These are phyloP conservation scores for Drosophila yakuba DNA, from an alignment of 1,140 invertebrate species.

Conservation along the genomic window DNA sequence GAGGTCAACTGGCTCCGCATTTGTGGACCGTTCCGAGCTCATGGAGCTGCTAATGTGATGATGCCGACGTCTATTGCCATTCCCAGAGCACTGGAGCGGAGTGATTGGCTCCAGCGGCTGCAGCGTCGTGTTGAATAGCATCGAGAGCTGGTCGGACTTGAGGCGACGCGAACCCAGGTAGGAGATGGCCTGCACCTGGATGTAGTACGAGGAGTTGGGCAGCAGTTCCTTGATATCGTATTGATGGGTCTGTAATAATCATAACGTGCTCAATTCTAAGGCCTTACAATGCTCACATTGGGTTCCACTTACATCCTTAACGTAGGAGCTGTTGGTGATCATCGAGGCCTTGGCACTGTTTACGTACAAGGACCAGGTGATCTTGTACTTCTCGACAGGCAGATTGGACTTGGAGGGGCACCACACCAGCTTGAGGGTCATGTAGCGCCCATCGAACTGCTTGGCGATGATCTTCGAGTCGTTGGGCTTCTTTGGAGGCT, in stretches of 20 bases:
- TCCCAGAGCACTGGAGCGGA: slow-evolving; percentile 55
- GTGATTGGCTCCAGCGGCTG: slow-evolving; percentile 39
- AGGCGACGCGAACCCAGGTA: slow-evolving; percentile 88
- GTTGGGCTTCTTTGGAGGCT: slow-evolving; percentile 87
- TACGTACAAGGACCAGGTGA: slow-evolving; percentile 79
- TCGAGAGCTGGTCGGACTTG: slow-evolving; percentile 88
- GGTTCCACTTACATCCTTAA: slow-evolving; percentile 82
- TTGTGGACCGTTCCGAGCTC: slow-evolving; percentile 28
- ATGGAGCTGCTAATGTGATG: slow-evolving; percentile 47
- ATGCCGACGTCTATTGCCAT: slow-evolving; percentile 44
- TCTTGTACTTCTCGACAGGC: slow-evolving; percentile 86
- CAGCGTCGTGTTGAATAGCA: slow-evolving; percentile 88
- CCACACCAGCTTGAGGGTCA: slow-evolving; percentile 86
- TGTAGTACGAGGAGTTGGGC: slow-evolving; percentile 88
- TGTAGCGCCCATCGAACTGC: slow-evolving; percentile 87
- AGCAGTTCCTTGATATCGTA: slow-evolving; percentile 87
- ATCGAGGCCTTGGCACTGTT: slow-evolving; percentile 61
- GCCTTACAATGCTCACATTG: no score
- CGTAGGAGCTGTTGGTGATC: slow-evolving; percentile 58
- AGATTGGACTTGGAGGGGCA: slow-evolving; percentile 88
- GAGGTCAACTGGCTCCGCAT: slow-evolving; percentile 30
- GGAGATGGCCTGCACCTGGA: slow-evolving; percentile 89
- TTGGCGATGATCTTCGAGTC: slow-evolving; percentile 87
- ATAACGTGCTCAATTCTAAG: neutral
- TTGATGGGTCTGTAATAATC: slow-evolving; percentile 58